A percentile compares a stretch with the other conserved stretches of the same genome.
Conservation (phyloP, 92 coral and sea anemone species). For the Meandrina meandrites region DNA sequence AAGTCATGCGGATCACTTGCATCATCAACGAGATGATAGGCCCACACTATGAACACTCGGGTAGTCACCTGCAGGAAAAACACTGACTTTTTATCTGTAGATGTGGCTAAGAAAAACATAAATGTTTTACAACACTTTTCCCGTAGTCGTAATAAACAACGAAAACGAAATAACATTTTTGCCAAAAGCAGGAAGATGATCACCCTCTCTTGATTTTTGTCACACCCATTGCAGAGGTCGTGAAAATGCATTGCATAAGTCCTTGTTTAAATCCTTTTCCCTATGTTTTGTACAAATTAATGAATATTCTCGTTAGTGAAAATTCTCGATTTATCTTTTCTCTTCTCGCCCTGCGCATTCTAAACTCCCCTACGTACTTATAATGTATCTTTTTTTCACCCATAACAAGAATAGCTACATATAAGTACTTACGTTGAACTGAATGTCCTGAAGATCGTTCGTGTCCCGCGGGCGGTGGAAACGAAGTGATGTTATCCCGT, state of each 20-base stretch:
- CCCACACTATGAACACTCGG: not conserved
- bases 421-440: conserved; percentile 34
- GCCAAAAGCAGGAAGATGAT: no score
- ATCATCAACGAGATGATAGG: conserved; percentile 5
- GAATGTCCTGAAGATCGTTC: conserved; percentile 29
- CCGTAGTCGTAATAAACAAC: no score
- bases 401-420: not conserved
- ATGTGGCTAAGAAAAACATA: not conserved
- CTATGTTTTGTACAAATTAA: no score
- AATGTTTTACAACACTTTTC: not conserved
- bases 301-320: no score
- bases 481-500: conserved; percentile 36
- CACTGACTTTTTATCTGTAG: not conserved
- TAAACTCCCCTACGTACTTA: no score
- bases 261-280: no score
- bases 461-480: conserved; percentile 24
- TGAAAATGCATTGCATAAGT: no score
- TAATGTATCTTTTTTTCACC: no score
- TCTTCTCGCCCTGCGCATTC: no score
- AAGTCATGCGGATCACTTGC: not conserved
- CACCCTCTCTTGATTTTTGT: no score
- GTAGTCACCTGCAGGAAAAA: not conserved
- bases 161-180: no score
- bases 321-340: no score
- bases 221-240: not conserved